These are phyloP conservation scores for Tenualosa thibaudeaui DNA, from an alignment of 2,797 vertebrate species.

Conservation along the genomic window DNA sequence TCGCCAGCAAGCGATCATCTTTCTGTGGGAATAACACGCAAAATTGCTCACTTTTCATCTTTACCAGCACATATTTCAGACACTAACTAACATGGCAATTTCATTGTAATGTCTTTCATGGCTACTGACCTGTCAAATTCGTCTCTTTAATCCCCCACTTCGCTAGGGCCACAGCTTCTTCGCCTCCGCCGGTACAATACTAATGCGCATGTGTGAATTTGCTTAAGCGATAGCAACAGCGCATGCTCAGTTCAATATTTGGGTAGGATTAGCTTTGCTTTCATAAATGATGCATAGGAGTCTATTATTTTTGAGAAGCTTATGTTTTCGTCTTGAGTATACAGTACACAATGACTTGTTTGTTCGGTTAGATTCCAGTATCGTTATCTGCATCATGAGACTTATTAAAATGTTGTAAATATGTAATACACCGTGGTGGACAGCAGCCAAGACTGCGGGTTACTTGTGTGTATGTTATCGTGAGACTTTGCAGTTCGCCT, in stretches of 20 bases:
- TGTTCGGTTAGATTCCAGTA: background rate
- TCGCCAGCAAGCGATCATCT: background rate
- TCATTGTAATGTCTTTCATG: background rate
- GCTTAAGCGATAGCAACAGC: slow-evolving; percentile 10
- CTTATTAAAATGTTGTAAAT: background rate
- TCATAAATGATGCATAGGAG: too few relatives aligned
- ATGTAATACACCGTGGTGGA: background rate
- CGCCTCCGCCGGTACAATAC: slow-evolving; percentile 72
- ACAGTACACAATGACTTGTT: background rate
- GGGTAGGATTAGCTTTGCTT: too few relatives aligned
- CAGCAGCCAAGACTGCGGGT: background rate
- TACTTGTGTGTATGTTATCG: background rate
- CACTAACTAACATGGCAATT: background rate
- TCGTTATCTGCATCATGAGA: background rate
- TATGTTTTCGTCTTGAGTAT: background rate
- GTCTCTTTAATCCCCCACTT: slow-evolving; percentile 68
- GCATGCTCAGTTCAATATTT: slow-evolving; percentile 39
- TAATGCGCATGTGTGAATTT: slow-evolving; percentile 68
- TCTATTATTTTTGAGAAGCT: background rate
- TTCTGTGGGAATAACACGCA: background rate
- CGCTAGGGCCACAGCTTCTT: slow-evolving; percentile 67
- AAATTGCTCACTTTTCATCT: background rate
- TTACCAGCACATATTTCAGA: background rate
- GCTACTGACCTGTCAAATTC: slow-evolving; percentile 72
- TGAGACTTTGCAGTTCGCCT: background rate